Evolutionary conservation across 2,113 vertebrate genomes (phyloP), one percentile per base, ranked within the genome.

Genomic region (Octodon degus): DNA sequence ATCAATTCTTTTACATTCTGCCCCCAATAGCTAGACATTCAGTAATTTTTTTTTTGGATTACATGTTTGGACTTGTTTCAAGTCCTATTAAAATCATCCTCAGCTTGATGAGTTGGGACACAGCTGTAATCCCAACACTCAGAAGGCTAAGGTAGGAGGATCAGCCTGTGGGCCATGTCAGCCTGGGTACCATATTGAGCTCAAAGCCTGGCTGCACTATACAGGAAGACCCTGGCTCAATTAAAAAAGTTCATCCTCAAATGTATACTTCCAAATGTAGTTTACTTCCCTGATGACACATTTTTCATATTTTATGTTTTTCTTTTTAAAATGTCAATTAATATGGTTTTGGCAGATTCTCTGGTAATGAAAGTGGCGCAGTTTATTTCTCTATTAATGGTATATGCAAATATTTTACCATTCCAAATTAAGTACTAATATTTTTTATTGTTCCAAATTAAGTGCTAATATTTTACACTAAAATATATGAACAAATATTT

Each of bases 381-480:
- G 0, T 82, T 50, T 81, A 50, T 85, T 68, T 86, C 25, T 85
- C 37, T 76, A 50, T 82, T 63, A 7, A 72, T 95, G 58, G 14
- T 43, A 86, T 94, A 92, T 37, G 62, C 30, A 70, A 43, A 32
- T 65, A 84, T 79, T 91, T 83, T 89, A 17, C 4, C 86, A 16
- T 92, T 55, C 53, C 5, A 86, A 97, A 89, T 68, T 22, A 96
- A 91, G 8, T 81, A 65, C n/a, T 70, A 67, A 67, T 86, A 50
- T 9, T 90, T 82, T 91, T 83, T 89, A 16, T 2, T 89, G 19
- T 90, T 55, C 43, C 4, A 86, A 97, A 89, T 68, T 22, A 97
- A 91, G 8, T 85, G 60, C n/a, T 72, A 67, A 67, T 86, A 50
- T 9, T 47, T 58, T 89, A 92, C 84, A 19, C 8, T 80, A 53